Percentiles rank a stretch among this genome's conserved stretches.
These are phyloP conservation scores for Cyclina sinensis DNA, from an alignment of 1,140 invertebrate genomes.

Conservation along the genomic window DNA sequence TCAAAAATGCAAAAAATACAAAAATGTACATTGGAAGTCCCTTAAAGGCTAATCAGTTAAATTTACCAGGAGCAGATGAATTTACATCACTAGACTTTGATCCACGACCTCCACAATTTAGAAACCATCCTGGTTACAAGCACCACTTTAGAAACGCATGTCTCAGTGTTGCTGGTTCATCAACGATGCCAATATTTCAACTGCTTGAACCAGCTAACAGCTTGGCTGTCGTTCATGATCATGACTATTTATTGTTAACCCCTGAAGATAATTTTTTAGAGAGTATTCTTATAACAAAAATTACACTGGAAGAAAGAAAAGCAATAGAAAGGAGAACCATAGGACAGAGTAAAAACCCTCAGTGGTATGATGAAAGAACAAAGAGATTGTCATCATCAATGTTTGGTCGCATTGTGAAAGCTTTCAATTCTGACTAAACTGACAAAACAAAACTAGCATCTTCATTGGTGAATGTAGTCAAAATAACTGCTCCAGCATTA, in stretches of 20 bases:
- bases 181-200: conserved; percentile 62
- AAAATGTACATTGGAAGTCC: conserved; percentile 65
- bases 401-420: conserved; percentile 74
- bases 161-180: conserved; percentile 53
- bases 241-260: conserved; percentile 59
- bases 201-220: conserved; percentile 65
- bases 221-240: conserved; percentile 48
- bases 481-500: conserved; percentile 40
- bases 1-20: conserved; percentile 61
- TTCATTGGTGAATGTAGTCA: not conserved
- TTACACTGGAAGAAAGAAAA: conserved; percentile 38
- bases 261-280: conserved; percentile 52
- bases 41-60: conserved; percentile 56
- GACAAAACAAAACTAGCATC: conserved; percentile 64
- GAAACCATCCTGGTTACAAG: conserved; percentile 30
- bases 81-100: conserved; percentile 53
- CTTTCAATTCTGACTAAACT: conserved; percentile 59
- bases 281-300: conserved; percentile 53
- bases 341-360: conserved; percentile 57
- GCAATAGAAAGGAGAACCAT: conserved; percentile 64
- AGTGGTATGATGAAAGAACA: conserved; percentile 68
- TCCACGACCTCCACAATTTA: conserved; percentile 46
- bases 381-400: conserved; percentile 68
- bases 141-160: conserved; percentile 67
- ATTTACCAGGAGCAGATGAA: conserved; percentile 28